phyloP scores from a whole-genome alignment of 2,797 vertebrate species.

The Amniataba percoides region DNA sequence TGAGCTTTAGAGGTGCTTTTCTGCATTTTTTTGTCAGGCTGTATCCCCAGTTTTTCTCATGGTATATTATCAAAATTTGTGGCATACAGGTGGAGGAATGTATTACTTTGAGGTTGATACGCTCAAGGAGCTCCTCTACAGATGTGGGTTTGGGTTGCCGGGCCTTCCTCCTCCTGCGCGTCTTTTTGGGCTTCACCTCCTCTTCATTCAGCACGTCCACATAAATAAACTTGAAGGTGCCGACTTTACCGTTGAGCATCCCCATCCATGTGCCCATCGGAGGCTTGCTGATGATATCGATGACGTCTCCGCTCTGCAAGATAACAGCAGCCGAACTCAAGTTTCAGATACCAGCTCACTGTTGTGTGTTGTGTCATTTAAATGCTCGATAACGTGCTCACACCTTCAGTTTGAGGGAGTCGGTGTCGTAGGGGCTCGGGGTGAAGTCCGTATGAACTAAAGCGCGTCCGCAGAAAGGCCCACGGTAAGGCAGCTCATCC shows the following conservation, averaged over 20 bases:
- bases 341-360: neutral
- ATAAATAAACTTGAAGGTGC: conserved; percentile 99
- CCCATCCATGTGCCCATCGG: conserved; percentile 99
- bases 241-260: conserved; percentile 95
- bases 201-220: conserved; percentile 95
- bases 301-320: conserved; percentile 93
- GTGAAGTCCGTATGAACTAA: conserved; percentile 94
- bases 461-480: conserved; percentile 95
- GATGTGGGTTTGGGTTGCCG: conserved; percentile 95
- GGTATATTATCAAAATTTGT: too few species aligned
- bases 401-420: conserved; percentile 96
- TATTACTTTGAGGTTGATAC: conserved; percentile 94
- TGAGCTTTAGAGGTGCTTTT: neutral
- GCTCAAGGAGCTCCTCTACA: conserved; percentile 96
- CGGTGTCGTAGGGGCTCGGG: conserved; percentile 93
- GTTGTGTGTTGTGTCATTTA: too few species aligned
- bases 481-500: conserved; percentile 94
- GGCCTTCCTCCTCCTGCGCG: conserved; percentile 89
- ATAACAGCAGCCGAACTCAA: neutral
- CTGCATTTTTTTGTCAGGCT: too few species aligned
- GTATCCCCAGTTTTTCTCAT: too few species aligned
- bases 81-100: neutral
- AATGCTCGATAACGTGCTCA: fast-evolving
- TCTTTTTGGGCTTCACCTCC: conserved; percentile 93
- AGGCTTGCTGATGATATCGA: conserved; percentile 97